Evolutionary conservation across 2,888 invertebrate genomes (phyloP), one percentile per base, ranked within the genome.

Genomic region (Bellardia pandia): DNA sequence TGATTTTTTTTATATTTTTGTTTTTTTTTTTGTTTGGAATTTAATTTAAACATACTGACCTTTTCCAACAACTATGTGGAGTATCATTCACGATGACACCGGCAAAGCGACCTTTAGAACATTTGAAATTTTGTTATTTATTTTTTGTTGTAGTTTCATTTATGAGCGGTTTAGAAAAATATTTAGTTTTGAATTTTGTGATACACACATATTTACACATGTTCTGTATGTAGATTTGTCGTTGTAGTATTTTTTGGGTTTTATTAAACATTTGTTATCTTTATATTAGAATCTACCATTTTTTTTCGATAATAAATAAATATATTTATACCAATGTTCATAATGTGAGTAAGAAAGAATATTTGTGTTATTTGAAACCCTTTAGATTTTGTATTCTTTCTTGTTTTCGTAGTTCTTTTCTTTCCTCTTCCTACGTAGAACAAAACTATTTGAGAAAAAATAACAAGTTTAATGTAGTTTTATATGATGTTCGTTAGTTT

Each of bases 41-140:
- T 60, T 68, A n/a, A 78, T 51, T 75, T 74, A 51, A 74, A 87
- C 87, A 37, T 30, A 58, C 30, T 87, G 87, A 87, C 87, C 87
- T 85, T 87, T 87, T 87, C 81, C 87, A 85, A 87, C 78, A 23
- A 23, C 23, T 23, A 84, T 78, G 48, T 58, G 6, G 64, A 83
- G 71, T 83, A 66, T 1, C 64, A 40, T 13, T 40, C 11, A 71
- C 62, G 48, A 33, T 51, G 53, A 85, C 8, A 69, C 58, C 33
- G 77, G 58, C 64, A 37, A n/a, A 40, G 45, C 58, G 69, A 85
- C 81, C 72, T 76, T 77, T 45, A n/a, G 16, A 51, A 48, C 37
- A 80, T n/a, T 58, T 11, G 16, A 69, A 37, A 9, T 69, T 68
- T 78, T 33, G 9, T 60, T 56, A 16, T 58, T 37, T 42, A 33